Base-by-base conservation (phyloP, 2,113 vertebrate genomes). In the Callorhinus ursinus region DNA sequence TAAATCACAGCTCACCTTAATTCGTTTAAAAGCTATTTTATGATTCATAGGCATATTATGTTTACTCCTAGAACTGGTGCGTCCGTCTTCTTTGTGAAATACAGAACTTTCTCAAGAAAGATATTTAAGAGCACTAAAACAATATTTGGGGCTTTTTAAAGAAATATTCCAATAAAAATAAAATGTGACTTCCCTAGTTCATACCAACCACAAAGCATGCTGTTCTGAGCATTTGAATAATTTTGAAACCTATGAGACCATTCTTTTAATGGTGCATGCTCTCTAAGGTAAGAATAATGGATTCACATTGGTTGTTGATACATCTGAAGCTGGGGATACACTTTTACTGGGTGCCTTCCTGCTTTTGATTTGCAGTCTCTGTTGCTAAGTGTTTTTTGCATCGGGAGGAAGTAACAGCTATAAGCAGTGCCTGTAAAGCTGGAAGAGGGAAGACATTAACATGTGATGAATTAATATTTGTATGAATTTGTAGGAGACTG, bases 391-490 rank as follows among this genome's bases (percentile, higher is more conserved):
- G 74, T 89, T 93, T 97, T 96, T 94, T 88, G n/a, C 36, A 67
- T 95, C 59, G 86, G 82, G 82, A 96, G 95, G 93, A 96, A 96
- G 80, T 92, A 83, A 89, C 95, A 82, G 84, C 63, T 53, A 1
- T 84, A 88, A 95, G 51, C 65, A 57, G 15, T 93, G 93, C 92
- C 92, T 79, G 18, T 74, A 69, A 88, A 84, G 89, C 51, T 71
- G 71, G 84, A 96, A 89, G 89, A 89, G 90, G 81, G 80, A 96
- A 96, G 90, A 71, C 74, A 97, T 97, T 96, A 90, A 46, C 72
- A 83, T 10, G 0, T 80, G 84, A 92, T 94, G 80, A 97, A 88
- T 97, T 96, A 74, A 84, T 81, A 88, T 80, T 93, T 83, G 39
- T 93, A 65, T 87, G 69, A 53, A 33, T 74, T 97, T 97, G 81